phyloP scores from a whole-genome alignment of 2,888 invertebrate genomes.

The Acheta domesticus region DNA sequence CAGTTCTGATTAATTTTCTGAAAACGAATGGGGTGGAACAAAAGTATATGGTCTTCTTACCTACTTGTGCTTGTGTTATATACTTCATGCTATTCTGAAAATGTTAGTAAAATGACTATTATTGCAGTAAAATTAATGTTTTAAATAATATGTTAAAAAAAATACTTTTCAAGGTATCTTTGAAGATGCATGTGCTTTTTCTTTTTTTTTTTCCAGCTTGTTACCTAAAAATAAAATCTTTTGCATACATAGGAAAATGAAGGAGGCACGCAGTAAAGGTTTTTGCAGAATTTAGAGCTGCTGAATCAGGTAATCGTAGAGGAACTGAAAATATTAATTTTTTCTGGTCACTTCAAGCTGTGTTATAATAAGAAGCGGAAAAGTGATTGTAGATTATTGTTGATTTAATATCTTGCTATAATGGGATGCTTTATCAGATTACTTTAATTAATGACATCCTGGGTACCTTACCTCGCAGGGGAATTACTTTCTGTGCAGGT shows the following conservation, averaged over 20 bases:
- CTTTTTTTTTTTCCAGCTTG: constrained; percentile 47
- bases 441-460: too few relatives aligned
- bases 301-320: constrained; percentile 46
- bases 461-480: too few relatives aligned
- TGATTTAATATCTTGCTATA: too few relatives aligned
- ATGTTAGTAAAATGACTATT: constrained; percentile 41
- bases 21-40: constrained; percentile 54
- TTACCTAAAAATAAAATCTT: constrained; percentile 55
- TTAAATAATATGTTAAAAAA: neutral
- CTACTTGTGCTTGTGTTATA: constrained; percentile 94
- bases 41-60: constrained; percentile 83
- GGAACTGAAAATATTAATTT: too few relatives aligned
- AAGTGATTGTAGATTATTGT: too few relatives aligned
- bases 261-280: constrained; percentile 76
- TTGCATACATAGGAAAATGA: constrained; percentile 95
- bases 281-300: constrained; percentile 73
- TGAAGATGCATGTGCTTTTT: neutral
- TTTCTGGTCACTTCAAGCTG: too few relatives aligned
- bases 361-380: too few relatives aligned
- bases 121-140: constrained; percentile 23
- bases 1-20: constrained; percentile 75
- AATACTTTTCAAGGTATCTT: too few relatives aligned
- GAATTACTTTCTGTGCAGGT: too few relatives aligned
- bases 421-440: too few relatives aligned
- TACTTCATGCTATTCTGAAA: constrained; percentile 62